Conservation (phyloP, 2,888 invertebrate species). For the Drosophila prolongata region DNA sequence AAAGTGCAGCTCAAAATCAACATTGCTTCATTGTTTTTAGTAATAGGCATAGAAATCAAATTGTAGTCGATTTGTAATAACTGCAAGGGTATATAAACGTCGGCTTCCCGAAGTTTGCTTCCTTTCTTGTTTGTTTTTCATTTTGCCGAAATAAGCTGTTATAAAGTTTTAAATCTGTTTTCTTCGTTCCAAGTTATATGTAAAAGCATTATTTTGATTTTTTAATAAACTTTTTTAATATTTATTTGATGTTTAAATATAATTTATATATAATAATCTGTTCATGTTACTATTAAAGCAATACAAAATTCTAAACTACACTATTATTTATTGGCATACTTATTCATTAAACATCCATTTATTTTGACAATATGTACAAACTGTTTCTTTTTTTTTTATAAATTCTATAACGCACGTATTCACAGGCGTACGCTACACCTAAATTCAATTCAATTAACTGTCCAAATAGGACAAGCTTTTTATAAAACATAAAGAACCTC, state of each 20-base stretch:
- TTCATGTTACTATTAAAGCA: slow-evolving; percentile 62
- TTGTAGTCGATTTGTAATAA: no score
- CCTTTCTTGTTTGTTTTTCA: no score
- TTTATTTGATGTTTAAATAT: slow-evolving; percentile 44
- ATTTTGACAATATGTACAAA: slow-evolving; percentile 54
- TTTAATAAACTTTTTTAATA: slow-evolving; percentile 26
- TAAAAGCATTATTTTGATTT: neutral
- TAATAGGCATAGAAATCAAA: no score
- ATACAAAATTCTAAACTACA: slow-evolving; percentile 60
- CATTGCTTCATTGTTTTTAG: no score
- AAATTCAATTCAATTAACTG: slow-evolving; percentile 24
- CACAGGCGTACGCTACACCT: slow-evolving; percentile 29
- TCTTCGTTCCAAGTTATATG: no score
- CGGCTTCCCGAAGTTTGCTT: no score
- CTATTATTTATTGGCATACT: slow-evolving; percentile 46
- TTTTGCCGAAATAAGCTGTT: no score
- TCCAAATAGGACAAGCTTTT: neutral
- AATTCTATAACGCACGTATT: slow-evolving; percentile 73
- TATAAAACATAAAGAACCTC: neutral
- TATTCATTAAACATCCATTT: slow-evolving; percentile 24
- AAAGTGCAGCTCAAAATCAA: no score
- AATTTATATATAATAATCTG: slow-evolving; percentile 42
- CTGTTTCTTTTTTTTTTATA: slow-evolving; percentile 26
- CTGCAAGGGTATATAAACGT: no score
- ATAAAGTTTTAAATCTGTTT: no score